phyloP scores from a whole-genome alignment of 2,113 vertebrate genomes.

The Plotosus lineatus region DNA sequence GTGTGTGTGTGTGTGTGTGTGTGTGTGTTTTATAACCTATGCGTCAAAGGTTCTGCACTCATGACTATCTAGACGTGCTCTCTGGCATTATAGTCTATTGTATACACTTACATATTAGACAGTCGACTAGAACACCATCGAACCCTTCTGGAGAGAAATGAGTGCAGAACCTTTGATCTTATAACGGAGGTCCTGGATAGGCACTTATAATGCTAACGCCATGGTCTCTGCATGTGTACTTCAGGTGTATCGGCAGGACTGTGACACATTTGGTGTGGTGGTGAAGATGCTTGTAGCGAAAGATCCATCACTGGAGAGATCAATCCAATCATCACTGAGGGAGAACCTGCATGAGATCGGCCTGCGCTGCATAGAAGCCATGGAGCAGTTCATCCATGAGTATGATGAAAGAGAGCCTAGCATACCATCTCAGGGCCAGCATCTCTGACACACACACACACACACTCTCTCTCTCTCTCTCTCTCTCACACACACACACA shows the following conservation, averaged over 20 bases:
- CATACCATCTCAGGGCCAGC: conserved; percentile 30
- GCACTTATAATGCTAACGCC: not conserved
- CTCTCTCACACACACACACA: not conserved
- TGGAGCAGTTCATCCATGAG: conserved; percentile 73
- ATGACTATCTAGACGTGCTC: no score
- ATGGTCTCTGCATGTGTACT: conserved; percentile 22
- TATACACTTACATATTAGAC: no score
- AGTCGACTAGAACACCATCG: no score
- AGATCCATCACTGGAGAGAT: conserved; percentile 66
- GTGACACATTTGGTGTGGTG: conserved; percentile 72
- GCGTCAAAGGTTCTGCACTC: no score
- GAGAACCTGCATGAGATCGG: conserved; percentile 72
- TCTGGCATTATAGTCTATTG: no score
- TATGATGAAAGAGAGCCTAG: conserved; percentile 63
- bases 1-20: no score
- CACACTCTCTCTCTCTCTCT: not conserved
- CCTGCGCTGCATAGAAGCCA: conserved; percentile 67
- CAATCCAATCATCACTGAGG: conserved; percentile 68
- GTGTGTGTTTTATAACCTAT: no score
- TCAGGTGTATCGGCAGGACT: conserved; percentile 73
- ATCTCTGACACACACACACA: not conserved
- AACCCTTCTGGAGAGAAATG: no score
- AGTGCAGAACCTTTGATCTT: no score
- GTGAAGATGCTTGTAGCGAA: conserved; percentile 75
- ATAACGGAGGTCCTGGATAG: no score